These are phyloP conservation scores for Muscicapa striata DNA, from an alignment of 2,797 vertebrate species.

Conservation along the genomic window DNA sequence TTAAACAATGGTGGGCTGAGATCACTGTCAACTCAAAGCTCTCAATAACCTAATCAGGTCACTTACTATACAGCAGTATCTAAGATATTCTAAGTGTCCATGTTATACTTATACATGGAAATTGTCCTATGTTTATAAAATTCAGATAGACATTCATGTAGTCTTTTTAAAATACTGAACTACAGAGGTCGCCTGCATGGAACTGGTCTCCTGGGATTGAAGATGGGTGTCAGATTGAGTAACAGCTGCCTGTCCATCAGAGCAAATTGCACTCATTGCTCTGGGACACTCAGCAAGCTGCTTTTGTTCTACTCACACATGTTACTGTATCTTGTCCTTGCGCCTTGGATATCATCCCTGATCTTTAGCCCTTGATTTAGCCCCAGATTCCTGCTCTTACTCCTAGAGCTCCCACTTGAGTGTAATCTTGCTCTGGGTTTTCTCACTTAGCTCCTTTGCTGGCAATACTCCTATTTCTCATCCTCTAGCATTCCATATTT, in stretches of 20 bases:
- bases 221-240: neutral
- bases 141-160: neutral
- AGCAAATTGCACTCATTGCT: neutral
- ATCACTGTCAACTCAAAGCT: neutral
- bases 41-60: neutral
- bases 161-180: neutral
- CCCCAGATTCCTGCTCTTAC: neutral
- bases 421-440: neutral
- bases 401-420: neutral
- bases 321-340: neutral
- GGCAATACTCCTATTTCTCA: neutral
- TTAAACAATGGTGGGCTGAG: neutral
- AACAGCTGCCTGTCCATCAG: neutral
- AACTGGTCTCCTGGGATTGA: neutral
- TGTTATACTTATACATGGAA: neutral
- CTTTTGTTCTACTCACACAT: neutral
- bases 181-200: fast-evolving
- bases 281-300: neutral
- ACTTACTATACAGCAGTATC: neutral
- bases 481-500: neutral
- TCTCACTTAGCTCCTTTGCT: neutral
- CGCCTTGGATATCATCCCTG: neutral
- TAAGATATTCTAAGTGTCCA: neutral
- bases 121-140: neutral
- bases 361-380: neutral